phyloP scores from a whole-genome alignment of 2,888 invertebrate species.

The Dolichopus griseipennis region DNA sequence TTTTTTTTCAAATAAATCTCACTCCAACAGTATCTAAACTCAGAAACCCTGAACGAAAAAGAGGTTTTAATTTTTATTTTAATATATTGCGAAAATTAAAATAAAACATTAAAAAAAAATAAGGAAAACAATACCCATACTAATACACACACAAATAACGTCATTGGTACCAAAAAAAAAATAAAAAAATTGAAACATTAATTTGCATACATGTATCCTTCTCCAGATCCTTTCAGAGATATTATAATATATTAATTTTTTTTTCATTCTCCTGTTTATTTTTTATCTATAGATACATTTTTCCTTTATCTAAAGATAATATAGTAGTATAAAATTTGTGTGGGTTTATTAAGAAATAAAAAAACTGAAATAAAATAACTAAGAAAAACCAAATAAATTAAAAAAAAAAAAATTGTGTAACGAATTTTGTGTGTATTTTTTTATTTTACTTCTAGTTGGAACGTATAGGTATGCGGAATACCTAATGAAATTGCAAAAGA shows the following conservation, averaged over 20 bases:
- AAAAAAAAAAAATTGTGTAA: too few species aligned
- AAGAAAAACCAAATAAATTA: too few species aligned
- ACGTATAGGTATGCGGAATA: too few species aligned
- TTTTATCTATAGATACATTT: too few species aligned
- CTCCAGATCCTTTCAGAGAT: background rate
- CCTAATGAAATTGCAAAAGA: too few species aligned
- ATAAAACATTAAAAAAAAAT: background rate
- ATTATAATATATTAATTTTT: slow-evolving; percentile 1
- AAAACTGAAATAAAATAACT: too few species aligned
- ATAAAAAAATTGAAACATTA: background rate
- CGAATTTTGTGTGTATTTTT: too few species aligned
- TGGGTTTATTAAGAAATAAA: too few species aligned
- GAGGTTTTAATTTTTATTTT: background rate
- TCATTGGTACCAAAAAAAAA: background rate
- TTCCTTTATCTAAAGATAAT: too few species aligned
- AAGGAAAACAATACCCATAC: background rate
- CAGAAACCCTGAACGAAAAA: background rate
- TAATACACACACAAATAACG: too few species aligned
- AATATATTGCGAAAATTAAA: background rate
- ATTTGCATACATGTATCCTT: slow-evolving; percentile 3
- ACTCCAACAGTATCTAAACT: background rate
- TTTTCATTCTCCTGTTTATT: background rate
- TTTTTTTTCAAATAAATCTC: background rate
- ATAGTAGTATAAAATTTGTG: too few species aligned
- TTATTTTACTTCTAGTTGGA: too few species aligned